Conservation (phyloP, 2,797 vertebrate genomes). For the Melanotaenia pygmaea region DNA sequence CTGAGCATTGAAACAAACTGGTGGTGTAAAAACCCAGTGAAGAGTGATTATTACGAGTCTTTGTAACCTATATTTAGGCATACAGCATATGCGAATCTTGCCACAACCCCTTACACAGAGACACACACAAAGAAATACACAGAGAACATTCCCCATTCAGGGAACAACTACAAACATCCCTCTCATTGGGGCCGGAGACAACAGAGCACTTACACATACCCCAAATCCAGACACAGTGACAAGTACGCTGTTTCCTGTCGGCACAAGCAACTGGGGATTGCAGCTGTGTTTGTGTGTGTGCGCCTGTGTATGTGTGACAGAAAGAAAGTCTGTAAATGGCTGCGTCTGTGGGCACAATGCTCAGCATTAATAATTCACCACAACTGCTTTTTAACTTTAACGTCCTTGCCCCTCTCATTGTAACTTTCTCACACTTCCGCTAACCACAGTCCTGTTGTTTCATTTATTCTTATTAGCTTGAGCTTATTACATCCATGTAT, state of each 20-base stretch:
- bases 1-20: neutral
- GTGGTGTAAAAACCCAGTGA: slow-evolving; percentile 8
- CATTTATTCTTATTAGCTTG: slow-evolving; percentile 59
- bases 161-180: slow-evolving; percentile 69
- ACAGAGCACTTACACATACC: slow-evolving; percentile 74
- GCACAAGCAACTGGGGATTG: slow-evolving; percentile 79
- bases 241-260: slow-evolving; percentile 78
- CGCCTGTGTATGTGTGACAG: slow-evolving; percentile 30
- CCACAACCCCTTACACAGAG: slow-evolving; percentile 26
- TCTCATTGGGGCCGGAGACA: slow-evolving; percentile 68
- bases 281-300: slow-evolving; percentile 75
- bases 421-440: slow-evolving; percentile 61
- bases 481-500: slow-evolving; percentile 20
- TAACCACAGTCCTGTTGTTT: slow-evolving; percentile 30
- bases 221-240: slow-evolving; percentile 70
- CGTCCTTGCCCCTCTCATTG: slow-evolving; percentile 59
- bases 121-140: slow-evolving; percentile 25
- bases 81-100: slow-evolving; percentile 43
- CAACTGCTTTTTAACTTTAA: slow-evolving; percentile 79
- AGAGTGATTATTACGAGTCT: slow-evolving; percentile 12
- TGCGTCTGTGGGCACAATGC: slow-evolving; percentile 73
- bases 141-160: slow-evolving; percentile 59
- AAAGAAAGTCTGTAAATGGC: slow-evolving; percentile 50
- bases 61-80: slow-evolving; percentile 60
- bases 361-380: slow-evolving; percentile 80